Base-by-base conservation (phyloP, 2,797 vertebrate genomes). In the Syngnathus acus region DNA sequence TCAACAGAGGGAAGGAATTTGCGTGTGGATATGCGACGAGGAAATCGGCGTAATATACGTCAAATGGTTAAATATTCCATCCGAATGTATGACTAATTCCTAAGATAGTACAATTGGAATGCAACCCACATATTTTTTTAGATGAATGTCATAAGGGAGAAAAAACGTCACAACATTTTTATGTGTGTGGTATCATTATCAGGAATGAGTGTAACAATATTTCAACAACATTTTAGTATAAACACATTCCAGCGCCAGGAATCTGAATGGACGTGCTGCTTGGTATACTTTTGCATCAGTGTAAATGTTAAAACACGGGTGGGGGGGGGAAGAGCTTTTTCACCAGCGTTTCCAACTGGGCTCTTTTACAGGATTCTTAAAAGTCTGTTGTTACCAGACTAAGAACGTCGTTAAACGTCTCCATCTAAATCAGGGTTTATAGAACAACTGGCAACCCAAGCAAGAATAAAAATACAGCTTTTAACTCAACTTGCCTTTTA, bases 1-100 rank as follows among this genome's bases (percentile, higher is more conserved):
- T 32, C 6, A 74, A 73, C 43, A 23, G 63, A 51, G n/a, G 21
- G 55, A 65, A 74, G 51, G 73, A 79, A 80, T 78, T 72, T 38
- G 65, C 54, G 66, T 38, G 71, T 26, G 58, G 45, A 64, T 65
- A n/a, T 43, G 42, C 40, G 2, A 60, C 2, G 9, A 21, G 50
- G 3, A n/a, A 53, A 48, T 19, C 10, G n/a, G n/a, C 50, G 3
- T n/a, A 40, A 61, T 21, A 9, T 11, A 11, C 38, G 42, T 21
- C 38, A 61, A 6, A 61, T 26, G 0, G 26, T 26, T 26, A 26
- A 23, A 23, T 23, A 26, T 26, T 26, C 1, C 1, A 26, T 26
- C 26, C 26, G 19, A 19, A 63, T 50, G 50, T 16, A 14, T 16
- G 48, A 19, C 10, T 32, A 5, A 55, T 55, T 55, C 11, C 26